Conservation (phyloP, 1,140 invertebrate species). For the Diabrotica virgifera region DNA sequence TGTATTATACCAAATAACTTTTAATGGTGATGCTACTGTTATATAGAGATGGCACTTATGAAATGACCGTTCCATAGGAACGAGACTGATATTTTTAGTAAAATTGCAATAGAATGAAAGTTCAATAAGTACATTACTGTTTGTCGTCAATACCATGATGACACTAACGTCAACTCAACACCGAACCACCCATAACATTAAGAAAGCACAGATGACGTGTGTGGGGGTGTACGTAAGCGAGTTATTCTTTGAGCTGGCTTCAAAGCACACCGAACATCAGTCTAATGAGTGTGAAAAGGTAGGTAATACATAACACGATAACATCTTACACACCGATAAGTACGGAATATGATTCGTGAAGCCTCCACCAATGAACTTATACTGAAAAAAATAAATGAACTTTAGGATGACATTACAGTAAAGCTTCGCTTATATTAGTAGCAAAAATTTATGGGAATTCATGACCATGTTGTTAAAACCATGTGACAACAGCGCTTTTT, state of each 20-base stretch:
- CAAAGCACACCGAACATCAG: no score
- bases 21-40: no score
- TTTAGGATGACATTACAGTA: not conserved
- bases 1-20: no score
- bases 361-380: conserved; percentile 46
- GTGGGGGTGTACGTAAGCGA: not conserved
- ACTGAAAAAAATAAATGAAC: conserved; percentile 45
- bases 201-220: not conserved
- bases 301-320: conserved; percentile 7
- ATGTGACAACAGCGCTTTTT: not conserved
- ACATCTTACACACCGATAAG: conserved; percentile 39
- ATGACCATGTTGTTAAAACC: not conserved
- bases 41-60: no score
- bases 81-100: no score
- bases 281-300: not conserved
- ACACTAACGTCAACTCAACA: not conserved
- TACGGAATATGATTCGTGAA: conserved; percentile 41
- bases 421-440: conserved; percentile 2
- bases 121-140: no score
- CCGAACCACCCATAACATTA: not conserved
- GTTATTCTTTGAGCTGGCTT: not conserved
- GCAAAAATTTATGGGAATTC: conserved; percentile 5
- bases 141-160: not conserved
- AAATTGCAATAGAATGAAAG: no score
- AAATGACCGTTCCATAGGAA: no score